Evolutionary conservation across 2,113 vertebrate genomes (phyloP).

Genomic region (Dermatemys mawii): DNA sequence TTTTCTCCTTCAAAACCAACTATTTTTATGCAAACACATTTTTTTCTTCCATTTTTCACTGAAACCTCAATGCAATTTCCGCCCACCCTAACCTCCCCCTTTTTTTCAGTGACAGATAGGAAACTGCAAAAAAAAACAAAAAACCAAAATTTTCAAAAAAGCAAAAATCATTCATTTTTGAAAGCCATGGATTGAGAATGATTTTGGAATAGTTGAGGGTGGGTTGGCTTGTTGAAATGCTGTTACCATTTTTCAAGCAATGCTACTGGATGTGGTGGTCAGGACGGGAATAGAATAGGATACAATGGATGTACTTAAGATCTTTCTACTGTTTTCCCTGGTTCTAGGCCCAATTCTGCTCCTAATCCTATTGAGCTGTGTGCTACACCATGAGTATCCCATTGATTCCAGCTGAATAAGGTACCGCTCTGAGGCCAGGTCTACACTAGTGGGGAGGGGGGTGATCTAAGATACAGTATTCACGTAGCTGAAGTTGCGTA

Average conservation of each 20-base stretch:
- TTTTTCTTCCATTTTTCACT: neutral
- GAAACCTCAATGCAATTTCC: neutral
- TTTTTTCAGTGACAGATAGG: neutral
- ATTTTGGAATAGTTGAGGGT: neutral
- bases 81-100: neutral
- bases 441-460: too few species aligned
- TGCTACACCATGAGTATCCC: neutral
- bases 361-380: neutral
- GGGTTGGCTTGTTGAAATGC: neutral
- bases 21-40: neutral
- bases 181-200: neutral
- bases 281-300: accelerated
- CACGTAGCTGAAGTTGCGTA: too few species aligned
- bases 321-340: neutral
- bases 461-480: too few species aligned
- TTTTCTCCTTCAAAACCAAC: neutral
- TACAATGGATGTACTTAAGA: neutral
- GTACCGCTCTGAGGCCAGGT: neutral
- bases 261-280: neutral
- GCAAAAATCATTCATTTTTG: neutral
- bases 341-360: neutral
- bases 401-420: neutral
- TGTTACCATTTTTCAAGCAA: neutral
- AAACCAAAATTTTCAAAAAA: neutral
- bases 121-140: neutral